Base-by-base conservation (phyloP, 2,888 invertebrate species). In the Stenichneumon culpator region DNA sequence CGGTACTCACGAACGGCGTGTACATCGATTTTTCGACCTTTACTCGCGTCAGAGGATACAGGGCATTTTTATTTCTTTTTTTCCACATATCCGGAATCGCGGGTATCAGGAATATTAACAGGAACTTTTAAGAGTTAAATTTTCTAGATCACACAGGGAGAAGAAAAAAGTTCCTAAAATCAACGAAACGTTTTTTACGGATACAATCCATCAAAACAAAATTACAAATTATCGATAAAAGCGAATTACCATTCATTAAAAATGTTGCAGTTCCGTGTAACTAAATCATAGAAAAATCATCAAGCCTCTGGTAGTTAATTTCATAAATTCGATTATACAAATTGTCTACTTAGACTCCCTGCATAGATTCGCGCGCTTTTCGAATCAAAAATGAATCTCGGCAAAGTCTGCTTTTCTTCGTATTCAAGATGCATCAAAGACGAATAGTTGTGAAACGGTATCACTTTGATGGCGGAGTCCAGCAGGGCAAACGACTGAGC, bases 1-100 rank as follows among this genome's bases (percentile, higher is more conserved):
- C 81, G 86, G 54, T 69, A 75, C 77, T 79, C 85, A 83, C 83
- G 80, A 80, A 80, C 73, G 83, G 70, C 69, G 50, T 39, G 54
- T 36, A 50, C 73, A 77, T 83, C 67, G 52, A 83, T 77, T 84
- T 83, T 86, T 86, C 72, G 77, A 63, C 54, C 54, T 85, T 69
- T 77, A 74, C 67, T 83, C 69, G 67, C 79, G 77, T 68, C 77
- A 36, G 70, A 7, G 79, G 47, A 80, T 70, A 83, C 72, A 50
- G 77, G 75, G 74, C 68, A 60, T 72, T 69, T 80, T 68, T n/a
- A n/a, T 77, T 50, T 65, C 57, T 68, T 72, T 79, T 80, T 32
- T 32, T 4, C 54, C 70, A 72, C 22, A 44, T 52, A 47, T 14
- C 11, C 47, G 16, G 1, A 73, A 3, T 7, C 69, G 28, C 52